Base-by-base conservation (phyloP, 1,140 invertebrate genomes). In the Drosophila kanapiae region DNA sequence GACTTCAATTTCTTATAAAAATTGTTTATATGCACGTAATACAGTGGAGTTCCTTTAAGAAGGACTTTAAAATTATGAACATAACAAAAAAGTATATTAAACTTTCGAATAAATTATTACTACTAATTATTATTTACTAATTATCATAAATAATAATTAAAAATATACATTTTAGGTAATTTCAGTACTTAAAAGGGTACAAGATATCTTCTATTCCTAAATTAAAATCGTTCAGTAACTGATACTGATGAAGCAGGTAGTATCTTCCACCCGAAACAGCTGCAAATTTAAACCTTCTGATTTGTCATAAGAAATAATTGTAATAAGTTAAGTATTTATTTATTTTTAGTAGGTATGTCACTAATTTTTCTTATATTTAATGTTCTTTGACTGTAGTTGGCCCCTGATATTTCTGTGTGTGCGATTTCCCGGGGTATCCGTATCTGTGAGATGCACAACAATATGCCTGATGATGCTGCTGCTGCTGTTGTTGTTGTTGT, bases 1-100 rank as follows among this genome's bases (percentile, higher is more conserved):
- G 82, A 82, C 86, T 90, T 91, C 85, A 90, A 90, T 90, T 90
- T 91, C 86, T 88, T 91, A 88, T 91, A 85, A 78, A 83, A 81
- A 82, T 90, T 90, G 63, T 88, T 74, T 74, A 90, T 84, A 80
- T 84, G 85, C 85, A 88, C 81, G 81, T 84, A 80, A 79, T 53
- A 80, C 68, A 68, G 70, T 65, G 49, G 1, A 18, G 29, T 16
- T 16, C 8, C 37, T 0, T 9, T 35, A 69, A 72, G 51, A 18
- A 9, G 53, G 59, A 74, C 27, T 58, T 49, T 6, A 6, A n/a
- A 11, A 11, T 16, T 9, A 6, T 6, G 14, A 2, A 29, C 23
- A 8, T 7, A n/a, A 40, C n/a, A 35, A 16, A 31, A 43, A 27
- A 4, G 16, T 18, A 2, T 1, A 23, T 14, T 27, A 38, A 40